These are phyloP conservation scores for Nyctalus aviator DNA, from an alignment of 2,797 vertebrate species.

Conservation along the genomic window DNA sequence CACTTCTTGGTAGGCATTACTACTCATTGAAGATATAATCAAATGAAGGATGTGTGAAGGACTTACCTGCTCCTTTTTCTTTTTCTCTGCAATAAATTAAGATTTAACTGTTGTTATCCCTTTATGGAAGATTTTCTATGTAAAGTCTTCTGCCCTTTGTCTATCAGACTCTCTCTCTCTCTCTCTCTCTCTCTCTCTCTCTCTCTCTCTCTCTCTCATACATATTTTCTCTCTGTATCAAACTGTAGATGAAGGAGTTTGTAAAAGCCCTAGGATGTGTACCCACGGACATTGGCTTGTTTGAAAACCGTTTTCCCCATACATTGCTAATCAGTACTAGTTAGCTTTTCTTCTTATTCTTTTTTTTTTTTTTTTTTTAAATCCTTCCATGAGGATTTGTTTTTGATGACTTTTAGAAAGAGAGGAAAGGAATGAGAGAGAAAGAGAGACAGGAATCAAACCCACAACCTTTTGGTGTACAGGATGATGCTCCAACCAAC, in stretches of 20 bases:
- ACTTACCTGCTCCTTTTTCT: background rate
- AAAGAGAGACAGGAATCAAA: too few species aligned
- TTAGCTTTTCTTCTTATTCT: background rate
- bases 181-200: background rate
- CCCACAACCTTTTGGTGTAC: too few species aligned
- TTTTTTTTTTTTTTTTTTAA: background rate
- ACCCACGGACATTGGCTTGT: background rate
- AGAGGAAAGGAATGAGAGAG: too few species aligned
- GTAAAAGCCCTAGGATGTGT: background rate
- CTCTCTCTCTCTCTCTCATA: background rate
- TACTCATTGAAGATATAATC: background rate
- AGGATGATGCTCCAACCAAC: too few species aligned
- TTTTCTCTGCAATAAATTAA: conserved; percentile 32
- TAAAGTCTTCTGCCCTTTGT: background rate
- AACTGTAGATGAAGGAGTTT: background rate
- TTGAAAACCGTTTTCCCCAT: background rate
- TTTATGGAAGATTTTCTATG: background rate
- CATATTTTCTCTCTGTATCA: background rate
- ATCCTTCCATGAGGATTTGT: too few species aligned
- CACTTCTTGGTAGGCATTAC: background rate
- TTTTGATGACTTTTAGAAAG: too few species aligned
- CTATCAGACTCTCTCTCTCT: background rate
- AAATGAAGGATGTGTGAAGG: background rate
- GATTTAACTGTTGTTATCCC: background rate
- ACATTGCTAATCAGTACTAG: background rate